These are phyloP conservation scores for Morone saxatilis DNA, from an alignment of 2,113 vertebrate genomes.

Conservation along the genomic window DNA sequence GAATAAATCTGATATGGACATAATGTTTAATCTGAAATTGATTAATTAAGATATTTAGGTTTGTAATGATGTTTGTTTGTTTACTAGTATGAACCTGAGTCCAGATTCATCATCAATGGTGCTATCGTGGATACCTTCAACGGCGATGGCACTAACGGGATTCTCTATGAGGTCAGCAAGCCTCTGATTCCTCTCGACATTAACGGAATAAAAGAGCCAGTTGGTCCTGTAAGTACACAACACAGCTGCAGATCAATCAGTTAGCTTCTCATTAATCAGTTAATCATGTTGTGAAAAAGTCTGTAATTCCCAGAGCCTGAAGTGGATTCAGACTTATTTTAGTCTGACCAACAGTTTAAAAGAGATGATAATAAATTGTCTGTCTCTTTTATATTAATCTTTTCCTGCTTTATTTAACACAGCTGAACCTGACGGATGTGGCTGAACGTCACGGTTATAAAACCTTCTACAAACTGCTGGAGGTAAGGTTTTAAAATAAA, in stretches of 20 bases:
- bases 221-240: conserved; percentile 67
- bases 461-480: conserved; percentile 88
- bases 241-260: not conserved
- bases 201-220: conserved; percentile 52
- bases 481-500: conserved; percentile 82
- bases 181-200: conserved; percentile 83
- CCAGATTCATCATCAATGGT: conserved; percentile 82
- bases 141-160: conserved; percentile 86
- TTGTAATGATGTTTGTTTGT: no score
- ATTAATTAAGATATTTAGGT: no score
- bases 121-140: conserved; percentile 83
- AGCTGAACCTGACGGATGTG: conserved; percentile 87
- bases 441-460: conserved; percentile 85
- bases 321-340: no score
- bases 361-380: not conserved
- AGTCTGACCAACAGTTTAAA: not conserved
- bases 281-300: not conserved
- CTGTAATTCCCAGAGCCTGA: no score
- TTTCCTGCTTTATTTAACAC: conserved; percentile 4
- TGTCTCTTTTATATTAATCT: not conserved
- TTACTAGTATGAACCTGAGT: no score
- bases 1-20: no score
- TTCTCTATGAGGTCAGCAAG: conserved; percentile 90
- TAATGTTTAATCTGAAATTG: not conserved
- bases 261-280: not conserved